These are phyloP conservation scores for Drosophila acutilabella DNA, from an alignment of 2,888 invertebrate genomes.

Conservation along the genomic window DNA sequence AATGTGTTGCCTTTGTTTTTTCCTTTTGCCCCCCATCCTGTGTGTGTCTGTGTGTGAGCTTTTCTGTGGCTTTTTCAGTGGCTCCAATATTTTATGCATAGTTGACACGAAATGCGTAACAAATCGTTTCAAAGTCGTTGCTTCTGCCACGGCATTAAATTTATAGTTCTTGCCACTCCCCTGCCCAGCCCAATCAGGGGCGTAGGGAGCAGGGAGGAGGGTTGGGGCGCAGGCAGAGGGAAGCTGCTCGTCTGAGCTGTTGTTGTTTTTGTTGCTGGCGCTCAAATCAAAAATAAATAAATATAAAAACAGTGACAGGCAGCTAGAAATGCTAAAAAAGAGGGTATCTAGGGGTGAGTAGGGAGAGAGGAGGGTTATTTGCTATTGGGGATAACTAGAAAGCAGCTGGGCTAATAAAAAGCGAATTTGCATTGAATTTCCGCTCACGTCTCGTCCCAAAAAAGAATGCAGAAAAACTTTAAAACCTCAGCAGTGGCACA, in stretches of 20 bases:
- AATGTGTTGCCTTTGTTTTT: conserved; percentile 55
- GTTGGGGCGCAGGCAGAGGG: neutral
- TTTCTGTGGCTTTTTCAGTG: conserved; percentile 65
- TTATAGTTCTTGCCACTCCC: conserved; percentile 66
- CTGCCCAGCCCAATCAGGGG: conserved; percentile 25
- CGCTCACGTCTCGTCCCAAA: conserved; percentile 48
- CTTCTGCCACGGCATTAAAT: conserved; percentile 63
- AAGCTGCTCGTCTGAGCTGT: conserved; percentile 41
- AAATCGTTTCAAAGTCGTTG: conserved; percentile 73
- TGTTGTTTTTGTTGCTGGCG: conserved; percentile 38
- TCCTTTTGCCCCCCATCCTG: conserved; percentile 5
- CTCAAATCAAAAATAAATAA: conserved; percentile 77
- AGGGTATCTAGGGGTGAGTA: neutral
- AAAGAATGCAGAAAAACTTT: conserved; percentile 14
- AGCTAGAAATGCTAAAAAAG: neutral
- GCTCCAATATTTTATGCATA: conserved; percentile 78
- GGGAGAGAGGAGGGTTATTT: neutral
- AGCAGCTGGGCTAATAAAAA: conserved; percentile 68
- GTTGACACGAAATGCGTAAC: conserved; percentile 80
- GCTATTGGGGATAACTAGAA: conserved; percentile 35
- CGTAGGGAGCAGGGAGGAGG: conserved; percentile 1
- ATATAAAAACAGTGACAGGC: conserved; percentile 66
- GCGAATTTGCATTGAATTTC: conserved; percentile 69
- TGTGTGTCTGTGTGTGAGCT: conserved; percentile 24
- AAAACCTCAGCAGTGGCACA: neutral